phyloP scores from a whole-genome alignment of 2,797 vertebrate species.

The Bradypodion pumilum region DNA sequence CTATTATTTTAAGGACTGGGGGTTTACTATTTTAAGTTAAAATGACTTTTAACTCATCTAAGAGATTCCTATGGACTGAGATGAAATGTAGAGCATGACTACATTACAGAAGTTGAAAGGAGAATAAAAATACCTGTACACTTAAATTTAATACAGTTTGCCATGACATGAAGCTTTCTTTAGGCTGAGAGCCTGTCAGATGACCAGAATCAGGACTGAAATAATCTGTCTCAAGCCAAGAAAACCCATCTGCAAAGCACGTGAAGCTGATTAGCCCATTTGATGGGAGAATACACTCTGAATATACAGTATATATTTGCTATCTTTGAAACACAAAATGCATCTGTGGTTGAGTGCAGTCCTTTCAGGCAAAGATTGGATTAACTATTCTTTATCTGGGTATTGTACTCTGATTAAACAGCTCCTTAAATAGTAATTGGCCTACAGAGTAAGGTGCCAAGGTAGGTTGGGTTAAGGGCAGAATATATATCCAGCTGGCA shows the following conservation, averaged over 20 bases:
- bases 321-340: background rate
- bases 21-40: background rate
- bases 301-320: background rate
- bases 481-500: background rate
- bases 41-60: background rate
- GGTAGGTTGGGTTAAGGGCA: background rate
- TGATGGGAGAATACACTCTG: background rate
- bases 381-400: background rate
- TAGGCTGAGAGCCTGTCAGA: background rate
- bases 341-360: background rate
- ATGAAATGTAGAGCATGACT: background rate
- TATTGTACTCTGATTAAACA: slow-evolving; percentile 3
- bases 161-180: background rate
- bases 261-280: background rate
- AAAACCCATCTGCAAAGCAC: background rate
- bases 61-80: background rate
- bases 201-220: background rate
- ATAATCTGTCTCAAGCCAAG: background rate
- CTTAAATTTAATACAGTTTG: background rate
- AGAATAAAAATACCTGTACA: background rate
- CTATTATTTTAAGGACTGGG: background rate
- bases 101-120: background rate
- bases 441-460: background rate
- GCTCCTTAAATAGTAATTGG: slow-evolving; percentile 3
- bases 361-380: background rate